Evolutionary conservation across 2,797 vertebrate genomes (phyloP).

Genomic region (Epinephelus malabaricus): DNA sequence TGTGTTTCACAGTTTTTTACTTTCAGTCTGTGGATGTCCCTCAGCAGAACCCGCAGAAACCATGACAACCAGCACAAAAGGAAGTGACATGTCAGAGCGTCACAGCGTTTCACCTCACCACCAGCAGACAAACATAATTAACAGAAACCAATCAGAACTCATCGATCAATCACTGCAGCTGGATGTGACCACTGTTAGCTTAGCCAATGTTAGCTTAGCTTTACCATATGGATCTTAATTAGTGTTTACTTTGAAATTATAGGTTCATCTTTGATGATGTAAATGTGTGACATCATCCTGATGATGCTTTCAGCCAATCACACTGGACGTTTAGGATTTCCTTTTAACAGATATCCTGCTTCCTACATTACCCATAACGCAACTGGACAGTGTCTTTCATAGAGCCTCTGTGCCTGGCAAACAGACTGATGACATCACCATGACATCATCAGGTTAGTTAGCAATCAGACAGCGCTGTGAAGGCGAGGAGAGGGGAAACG

Average conservation of each 20-base stretch:
- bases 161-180: neutral
- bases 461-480: too few relatives aligned
- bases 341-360: neutral
- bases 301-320: constrained; percentile 16
- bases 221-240: neutral
- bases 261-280: neutral
- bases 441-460: constrained; percentile 12
- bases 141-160: neutral
- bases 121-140: neutral
- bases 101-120: constrained; percentile 26
- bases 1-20: constrained; percentile 60
- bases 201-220: constrained; percentile 1
- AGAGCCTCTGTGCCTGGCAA: too few relatives aligned
- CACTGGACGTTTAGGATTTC: neutral
- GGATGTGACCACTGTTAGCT: neutral
- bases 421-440: constrained; percentile 1
- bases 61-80: constrained; percentile 13
- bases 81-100: constrained; percentile 24
- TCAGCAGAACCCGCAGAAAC: constrained; percentile 21
- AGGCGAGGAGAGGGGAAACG: constrained; percentile 19
- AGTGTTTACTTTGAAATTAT: constrained; percentile 12
- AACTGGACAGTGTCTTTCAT: neutral
- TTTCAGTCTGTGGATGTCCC: constrained; percentile 15
- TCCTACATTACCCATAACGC: constrained; percentile 31
- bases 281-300: constrained; percentile 21